phyloP scores from a whole-genome alignment of 2,888 invertebrate genomes.

The Thysanoteuthis rhombus region DNA sequence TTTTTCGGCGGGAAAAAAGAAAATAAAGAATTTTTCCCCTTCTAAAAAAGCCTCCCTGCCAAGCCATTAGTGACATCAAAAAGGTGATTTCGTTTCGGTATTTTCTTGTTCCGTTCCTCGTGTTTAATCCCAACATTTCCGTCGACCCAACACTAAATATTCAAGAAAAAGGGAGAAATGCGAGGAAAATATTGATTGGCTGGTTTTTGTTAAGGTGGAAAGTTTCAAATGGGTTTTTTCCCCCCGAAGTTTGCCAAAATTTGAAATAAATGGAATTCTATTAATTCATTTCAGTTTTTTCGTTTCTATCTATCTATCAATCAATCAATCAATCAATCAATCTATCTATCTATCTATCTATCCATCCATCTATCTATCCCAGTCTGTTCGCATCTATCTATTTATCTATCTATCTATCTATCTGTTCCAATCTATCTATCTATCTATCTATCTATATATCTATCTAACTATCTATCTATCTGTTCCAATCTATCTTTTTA shows the following conservation, averaged over 20 bases:
- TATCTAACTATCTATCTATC: no score
- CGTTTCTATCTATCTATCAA: background rate
- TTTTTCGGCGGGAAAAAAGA: slow-evolving; percentile 28
- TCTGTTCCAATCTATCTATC: background rate
- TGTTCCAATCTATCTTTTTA: no score
- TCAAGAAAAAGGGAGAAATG: background rate
- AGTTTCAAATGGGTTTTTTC: background rate
- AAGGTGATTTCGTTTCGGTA: background rate
- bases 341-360: background rate
- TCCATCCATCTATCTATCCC: background rate
- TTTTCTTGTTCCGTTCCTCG: background rate
- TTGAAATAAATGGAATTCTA: background rate
- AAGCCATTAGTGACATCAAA: slow-evolving; percentile 15
- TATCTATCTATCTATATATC: background rate
- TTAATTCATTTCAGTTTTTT: no score
- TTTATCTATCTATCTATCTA: background rate
- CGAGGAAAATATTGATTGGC: no score
- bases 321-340: background rate
- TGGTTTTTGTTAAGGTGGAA: background rate
- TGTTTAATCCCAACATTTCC: background rate
- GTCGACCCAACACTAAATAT: background rate
- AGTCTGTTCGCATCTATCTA: no score
- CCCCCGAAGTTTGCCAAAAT: background rate
- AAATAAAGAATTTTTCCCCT: slow-evolving; percentile 12
- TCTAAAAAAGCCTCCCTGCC: slow-evolving; percentile 24